Conservation (phyloP, 2,888 invertebrate species). For the Adelphocoris suturalis region DNA sequence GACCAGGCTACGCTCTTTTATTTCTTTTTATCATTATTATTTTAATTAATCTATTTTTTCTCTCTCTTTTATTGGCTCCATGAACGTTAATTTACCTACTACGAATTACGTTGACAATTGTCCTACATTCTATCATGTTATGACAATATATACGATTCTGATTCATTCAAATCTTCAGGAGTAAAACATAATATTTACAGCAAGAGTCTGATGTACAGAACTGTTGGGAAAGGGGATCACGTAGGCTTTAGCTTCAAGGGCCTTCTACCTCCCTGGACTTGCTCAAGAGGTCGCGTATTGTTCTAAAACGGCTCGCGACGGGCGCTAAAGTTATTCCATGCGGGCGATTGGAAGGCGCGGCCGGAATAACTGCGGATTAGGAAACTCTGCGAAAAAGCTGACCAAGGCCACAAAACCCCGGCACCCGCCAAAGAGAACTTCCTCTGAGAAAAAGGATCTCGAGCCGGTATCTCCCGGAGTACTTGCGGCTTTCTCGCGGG, state of each 20-base stretch:
- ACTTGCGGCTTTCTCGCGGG: not conserved
- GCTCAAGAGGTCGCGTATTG: constrained; percentile 30
- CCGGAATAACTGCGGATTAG: constrained; percentile 11
- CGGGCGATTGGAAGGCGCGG: constrained; percentile 43
- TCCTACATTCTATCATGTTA: too few species aligned
- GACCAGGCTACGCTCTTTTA: too few species aligned
- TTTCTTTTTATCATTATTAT: too few species aligned
- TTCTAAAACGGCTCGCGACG: not conserved
- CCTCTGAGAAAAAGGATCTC: not conserved
- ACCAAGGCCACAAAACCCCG: not conserved
- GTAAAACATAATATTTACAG: too few species aligned
- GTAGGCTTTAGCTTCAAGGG: not conserved
- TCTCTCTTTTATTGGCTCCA: too few species aligned
- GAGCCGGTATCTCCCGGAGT: not conserved
- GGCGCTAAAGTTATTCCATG: constrained; percentile 12
- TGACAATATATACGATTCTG: too few species aligned
- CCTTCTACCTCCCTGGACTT: not conserved
- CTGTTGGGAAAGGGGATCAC: not conserved
- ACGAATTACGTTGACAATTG: too few species aligned
- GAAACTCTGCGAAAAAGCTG: constrained; percentile 27
- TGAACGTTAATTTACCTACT: too few species aligned
- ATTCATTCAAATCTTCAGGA: too few species aligned
- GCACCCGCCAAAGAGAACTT: not conserved
- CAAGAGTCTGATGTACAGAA: not conserved
- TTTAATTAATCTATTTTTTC: too few species aligned